Percentiles rank a stretch among this genome's conserved stretches.
Evolutionary conservation across 2,797 vertebrate genomes (phyloP).

Genomic region (Galagoides demidoff): DNA sequence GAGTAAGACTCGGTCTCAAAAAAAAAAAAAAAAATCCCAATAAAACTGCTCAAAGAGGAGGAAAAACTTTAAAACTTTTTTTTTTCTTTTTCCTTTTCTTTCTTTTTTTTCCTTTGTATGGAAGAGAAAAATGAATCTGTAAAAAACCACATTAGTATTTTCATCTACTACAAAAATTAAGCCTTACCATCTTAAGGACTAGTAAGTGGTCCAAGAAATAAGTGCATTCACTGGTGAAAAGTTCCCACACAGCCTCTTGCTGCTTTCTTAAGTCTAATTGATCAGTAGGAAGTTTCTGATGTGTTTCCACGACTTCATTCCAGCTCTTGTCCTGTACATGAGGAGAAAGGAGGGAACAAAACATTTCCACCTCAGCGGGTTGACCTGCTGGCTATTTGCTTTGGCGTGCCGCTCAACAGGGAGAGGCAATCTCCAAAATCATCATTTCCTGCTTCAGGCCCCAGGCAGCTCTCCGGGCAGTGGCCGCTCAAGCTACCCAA

Average conservation of each 20-base stretch:
- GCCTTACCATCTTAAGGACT: constrained; percentile 94
- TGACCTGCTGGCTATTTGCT: neutral
- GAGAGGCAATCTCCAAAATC: neutral
- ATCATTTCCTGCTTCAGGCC: neutral
- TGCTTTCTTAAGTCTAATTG: constrained; percentile 86
- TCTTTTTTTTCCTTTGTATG: neutral
- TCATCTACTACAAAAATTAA: constrained; percentile 42
- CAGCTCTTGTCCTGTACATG: constrained; percentile 89
- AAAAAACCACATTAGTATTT: neutral
- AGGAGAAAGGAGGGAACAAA: constrained; percentile 65
- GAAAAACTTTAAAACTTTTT: neutral
- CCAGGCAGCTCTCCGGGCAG: too few species aligned
- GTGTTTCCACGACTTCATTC: constrained; percentile 90
- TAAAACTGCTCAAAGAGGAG: neutral
- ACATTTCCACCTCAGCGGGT: neutral
- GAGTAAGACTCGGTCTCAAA: too few species aligned
- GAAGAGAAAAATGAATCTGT: neutral
- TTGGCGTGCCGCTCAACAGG: neutral
- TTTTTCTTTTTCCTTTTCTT: neutral
- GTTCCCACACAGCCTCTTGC: constrained; percentile 93
- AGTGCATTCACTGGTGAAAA: constrained; percentile 95
- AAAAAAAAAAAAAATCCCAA: too few species aligned
- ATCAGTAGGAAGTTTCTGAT: constrained; percentile 81
- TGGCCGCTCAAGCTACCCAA: neutral
- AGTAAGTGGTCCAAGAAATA: constrained; percentile 96